Conservation (phyloP, 2,888 invertebrate species). For the Xestia ashworthii region DNA sequence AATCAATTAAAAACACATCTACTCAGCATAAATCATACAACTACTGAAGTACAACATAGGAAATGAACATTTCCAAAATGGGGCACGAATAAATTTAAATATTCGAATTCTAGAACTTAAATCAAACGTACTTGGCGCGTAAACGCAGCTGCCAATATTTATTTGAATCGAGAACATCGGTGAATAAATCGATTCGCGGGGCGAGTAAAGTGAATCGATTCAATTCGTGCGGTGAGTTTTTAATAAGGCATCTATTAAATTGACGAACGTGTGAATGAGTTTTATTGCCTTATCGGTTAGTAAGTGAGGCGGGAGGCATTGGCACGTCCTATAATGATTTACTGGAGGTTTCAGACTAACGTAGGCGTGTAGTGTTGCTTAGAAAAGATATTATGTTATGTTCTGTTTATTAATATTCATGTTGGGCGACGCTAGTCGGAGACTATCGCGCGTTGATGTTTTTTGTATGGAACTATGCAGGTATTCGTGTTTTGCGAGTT, state of each 20-base stretch:
- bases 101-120: slow-evolving; percentile 71
- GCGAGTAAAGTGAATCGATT: slow-evolving; percentile 80
- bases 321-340: slow-evolving; percentile 87
- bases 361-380: slow-evolving; percentile 47
- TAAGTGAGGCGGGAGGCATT: slow-evolving; percentile 79
- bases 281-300: slow-evolving; percentile 87
- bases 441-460: slow-evolving; percentile 59
- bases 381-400: slow-evolving; percentile 48
- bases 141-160: slow-evolving; percentile 82
- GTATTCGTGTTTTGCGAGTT: slow-evolving; percentile 44
- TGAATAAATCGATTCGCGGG: slow-evolving; percentile 73
- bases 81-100: slow-evolving; percentile 84
- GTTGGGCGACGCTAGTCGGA: slow-evolving; percentile 43
- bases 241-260: slow-evolving; percentile 88
- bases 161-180: slow-evolving; percentile 81
- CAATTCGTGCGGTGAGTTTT: slow-evolving; percentile 81
- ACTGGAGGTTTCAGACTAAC: slow-evolving; percentile 66
- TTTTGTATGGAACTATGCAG: slow-evolving; percentile 60
- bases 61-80: slow-evolving; percentile 79
- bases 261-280: slow-evolving; percentile 90
- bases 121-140: slow-evolving; percentile 76
- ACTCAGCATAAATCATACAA: slow-evolving; percentile 80
- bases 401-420: slow-evolving; percentile 57
- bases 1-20: slow-evolving; percentile 78
- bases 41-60: slow-evolving; percentile 78